These are phyloP conservation scores for Callopanchax toddi DNA, from an alignment of 2,113 vertebrate genomes.

Conservation along the genomic window DNA sequence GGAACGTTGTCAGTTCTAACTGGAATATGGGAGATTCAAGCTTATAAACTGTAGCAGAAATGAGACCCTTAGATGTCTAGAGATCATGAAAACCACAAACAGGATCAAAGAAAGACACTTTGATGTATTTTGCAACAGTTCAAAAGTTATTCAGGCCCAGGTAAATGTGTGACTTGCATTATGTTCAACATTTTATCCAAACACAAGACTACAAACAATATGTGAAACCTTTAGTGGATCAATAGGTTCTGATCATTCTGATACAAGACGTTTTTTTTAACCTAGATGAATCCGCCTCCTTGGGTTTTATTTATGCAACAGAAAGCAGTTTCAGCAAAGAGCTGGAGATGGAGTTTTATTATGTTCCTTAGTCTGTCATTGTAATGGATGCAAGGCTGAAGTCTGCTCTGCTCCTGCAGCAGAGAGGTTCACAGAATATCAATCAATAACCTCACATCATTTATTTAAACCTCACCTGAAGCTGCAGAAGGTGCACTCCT, in stretches of 20 bases:
- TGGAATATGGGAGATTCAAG: no score
- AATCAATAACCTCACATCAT: slow-evolving; percentile 56
- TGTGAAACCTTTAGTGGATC: background rate
- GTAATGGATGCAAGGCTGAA: slow-evolving; percentile 15
- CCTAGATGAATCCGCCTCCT: background rate
- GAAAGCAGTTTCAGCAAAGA: background rate
- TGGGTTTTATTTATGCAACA: background rate
- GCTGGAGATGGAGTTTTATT: background rate
- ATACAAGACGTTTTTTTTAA: background rate
- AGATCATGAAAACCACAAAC: no score
- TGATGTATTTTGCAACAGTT: no score
- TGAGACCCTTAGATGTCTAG: no score
- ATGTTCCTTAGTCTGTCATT: slow-evolving; percentile 17
- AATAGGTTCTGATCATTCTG: background rate
- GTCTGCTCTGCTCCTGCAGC: slow-evolving; percentile 18
- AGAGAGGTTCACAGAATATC: slow-evolving; percentile 51
- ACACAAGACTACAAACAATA: no score
- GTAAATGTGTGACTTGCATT: no score
- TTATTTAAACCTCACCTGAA: slow-evolving; percentile 68
- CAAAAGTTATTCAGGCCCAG: no score
- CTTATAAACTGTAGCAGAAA: no score
- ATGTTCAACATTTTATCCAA: no score
- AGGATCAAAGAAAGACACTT: no score
- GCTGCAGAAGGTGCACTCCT: slow-evolving; percentile 18
- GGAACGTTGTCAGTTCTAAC: no score